phyloP scores from a whole-genome alignment of 2,113 vertebrate genomes.

The Sinocyclocheilus maitianheensis region DNA sequence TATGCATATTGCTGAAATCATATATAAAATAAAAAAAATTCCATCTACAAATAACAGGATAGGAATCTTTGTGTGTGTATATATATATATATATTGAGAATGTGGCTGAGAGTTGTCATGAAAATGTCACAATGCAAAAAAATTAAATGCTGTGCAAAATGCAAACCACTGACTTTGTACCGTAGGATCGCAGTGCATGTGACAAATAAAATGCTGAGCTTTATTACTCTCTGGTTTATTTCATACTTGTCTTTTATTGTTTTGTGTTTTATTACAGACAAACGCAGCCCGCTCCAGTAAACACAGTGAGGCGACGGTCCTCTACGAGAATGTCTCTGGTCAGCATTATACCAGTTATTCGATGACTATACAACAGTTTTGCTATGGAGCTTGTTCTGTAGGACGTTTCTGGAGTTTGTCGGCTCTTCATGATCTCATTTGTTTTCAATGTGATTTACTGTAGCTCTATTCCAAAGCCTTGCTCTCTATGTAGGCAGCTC shows the following conservation, averaged over 20 bases:
- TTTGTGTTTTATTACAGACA: conserved; percentile 76
- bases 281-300: conserved; percentile 83
- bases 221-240: conserved; percentile 25
- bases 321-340: too few relatives aligned
- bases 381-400: background rate
- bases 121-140: too few relatives aligned
- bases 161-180: background rate
- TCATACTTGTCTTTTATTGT: conserved; percentile 38
- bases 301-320: conserved; percentile 88
- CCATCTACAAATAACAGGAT: too few relatives aligned
- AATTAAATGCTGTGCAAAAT: background rate
- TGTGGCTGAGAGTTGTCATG: too few relatives aligned
- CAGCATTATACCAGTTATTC: conserved; percentile 58
- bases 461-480: background rate
- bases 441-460: background rate
- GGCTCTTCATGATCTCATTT: conserved; percentile 3
- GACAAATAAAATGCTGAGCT: background rate
- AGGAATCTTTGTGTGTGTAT: too few relatives aligned
- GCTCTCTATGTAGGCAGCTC: background rate
- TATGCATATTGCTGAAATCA: too few relatives aligned
- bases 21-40: too few relatives aligned
- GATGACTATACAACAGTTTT: background rate
- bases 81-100: too few relatives aligned
- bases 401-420: background rate
- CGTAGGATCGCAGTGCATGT: background rate